Conservation (phyloP, 2,888 invertebrate species). For the Ectobius pallidus region DNA sequence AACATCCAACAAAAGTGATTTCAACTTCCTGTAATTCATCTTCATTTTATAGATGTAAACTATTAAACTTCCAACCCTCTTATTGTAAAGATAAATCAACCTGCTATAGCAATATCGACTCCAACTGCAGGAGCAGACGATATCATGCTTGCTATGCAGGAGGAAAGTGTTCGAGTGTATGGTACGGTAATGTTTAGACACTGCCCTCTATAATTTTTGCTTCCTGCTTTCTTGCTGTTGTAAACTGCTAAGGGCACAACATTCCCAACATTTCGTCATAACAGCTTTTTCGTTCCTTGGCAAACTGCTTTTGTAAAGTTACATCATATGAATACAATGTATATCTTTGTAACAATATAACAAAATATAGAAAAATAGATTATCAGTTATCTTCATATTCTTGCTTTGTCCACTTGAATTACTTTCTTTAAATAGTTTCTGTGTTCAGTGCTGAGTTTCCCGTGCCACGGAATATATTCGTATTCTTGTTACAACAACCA, state of each 20-base stretch:
- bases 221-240: neutral
- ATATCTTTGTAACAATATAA: constrained; percentile 45
- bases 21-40: too few relatives aligned
- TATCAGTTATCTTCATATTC: constrained; percentile 32
- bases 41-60: too few relatives aligned
- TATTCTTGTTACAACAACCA: too few relatives aligned
- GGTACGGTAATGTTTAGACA: too few relatives aligned
- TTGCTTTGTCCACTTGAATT: constrained; percentile 29
- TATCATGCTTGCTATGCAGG: too few relatives aligned
- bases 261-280: neutral
- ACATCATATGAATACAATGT: constrained; percentile 41
- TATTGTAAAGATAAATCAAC: too few relatives aligned
- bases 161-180: too few relatives aligned
- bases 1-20: too few relatives aligned
- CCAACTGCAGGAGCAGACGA: too few relatives aligned
- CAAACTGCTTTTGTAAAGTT: constrained; percentile 33
- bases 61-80: too few relatives aligned
- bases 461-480: neutral
- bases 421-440: constrained; percentile 34
- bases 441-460: constrained; percentile 15
- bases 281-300: neutral
- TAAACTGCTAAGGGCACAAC: constrained; percentile 5
- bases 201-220: too few relatives aligned
- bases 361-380: constrained; percentile 47
- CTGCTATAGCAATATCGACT: too few relatives aligned